Evolutionary conservation across 30 jellyfish, hydroid and myxozoan species (phyloP), one percentile per base, ranked within the genome.

Genomic region (Pelagia noctiluca): DNA sequence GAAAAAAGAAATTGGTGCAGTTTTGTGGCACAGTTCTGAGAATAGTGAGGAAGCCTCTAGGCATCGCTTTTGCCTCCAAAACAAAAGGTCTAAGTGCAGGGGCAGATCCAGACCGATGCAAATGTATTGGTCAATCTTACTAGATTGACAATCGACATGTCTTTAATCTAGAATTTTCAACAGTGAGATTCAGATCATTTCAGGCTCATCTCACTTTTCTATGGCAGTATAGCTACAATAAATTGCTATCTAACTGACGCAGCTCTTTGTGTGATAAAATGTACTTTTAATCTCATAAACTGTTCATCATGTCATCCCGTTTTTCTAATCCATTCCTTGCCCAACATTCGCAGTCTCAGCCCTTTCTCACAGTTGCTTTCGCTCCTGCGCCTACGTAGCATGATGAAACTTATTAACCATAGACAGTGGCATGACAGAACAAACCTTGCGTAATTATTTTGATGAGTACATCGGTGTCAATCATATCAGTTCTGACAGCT

Each of bases 71-170:
- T n/a, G n/a, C n/a, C n/a, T n/a, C n/a, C n/a, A n/a, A n/a, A n/a
- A n/a, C n/a, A n/a, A n/a, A n/a, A n/a, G n/a, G n/a, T n/a, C n/a
- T n/a, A n/a, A n/a, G n/a, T n/a, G n/a, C n/a, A n/a, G n/a, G n/a
- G n/a, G n/a, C n/a, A n/a, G n/a, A n/a, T n/a, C n/a, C n/a, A n/a
- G n/a, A 60, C 72, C 72, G 80, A 66, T 71, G 61, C 80, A 33
- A 66, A 66, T 66, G 80, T 26, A 66, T 66, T 67, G 24, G 80
- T 66, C 64, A 66, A 3, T 28, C 80, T 66, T 10, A 66, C 64
- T 4, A 28, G 80, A 60, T 26, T 60, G 72, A 60, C 8, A 60
- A 60, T 42, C 57, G 16, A 5, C 12, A 42, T 5, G 57, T 42
- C 57, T 42, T 5, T 42, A 42, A 42, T 5, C 72, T n/a, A 60